Evolutionary conservation across 2,888 invertebrate genomes (phyloP), one percentile per base, ranked within the genome.

Genomic region (Trachelus stipa): DNA sequence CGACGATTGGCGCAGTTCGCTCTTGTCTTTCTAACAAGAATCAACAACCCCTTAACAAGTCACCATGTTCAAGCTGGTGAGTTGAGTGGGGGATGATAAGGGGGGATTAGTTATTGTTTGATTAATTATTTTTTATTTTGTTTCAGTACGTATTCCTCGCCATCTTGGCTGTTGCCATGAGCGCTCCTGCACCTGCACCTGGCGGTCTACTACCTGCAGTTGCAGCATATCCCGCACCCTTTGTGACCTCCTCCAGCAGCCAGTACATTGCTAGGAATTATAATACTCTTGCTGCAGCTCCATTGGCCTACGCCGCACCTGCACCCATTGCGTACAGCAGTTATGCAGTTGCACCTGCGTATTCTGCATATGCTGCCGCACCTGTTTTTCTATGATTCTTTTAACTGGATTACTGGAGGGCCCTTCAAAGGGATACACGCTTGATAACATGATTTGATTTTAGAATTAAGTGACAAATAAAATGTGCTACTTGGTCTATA

Each of bases 181-280:
- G 94, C 69, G 93, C 91, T 4, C 93, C 86, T 11, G 83, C 82
- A 12, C 83, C 92, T 11, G 83, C 82, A 12, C 83, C 92, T 1
- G 91, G 82, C 6, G 75, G 80, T 4, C 71, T 74, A 12, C 73
- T 88, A 77, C 87, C 82, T 12, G 79, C 85, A 9, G 89, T 88
- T 69, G 80, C 81, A 69, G 83, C 82, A 34, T 77, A 77, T 30
- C 75, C 79, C 15, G 92, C 92, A 3, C 92, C 93, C 23, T 92
- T 93, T 84, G 93, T 94, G 34, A 94, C 94, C 3, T 93, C 94
- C 1, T 93, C 93, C 84, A 94, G 94, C 90, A 93, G 93, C 9
- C 94, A 94, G 87, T 93, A 93, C 82, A 90, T 94, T 85, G 92
- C 94, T 73, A 92, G 94, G 83, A 93, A 94, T 88, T 92, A 93